Evolutionary conservation across 2,797 vertebrate species (phyloP), one percentile per base, ranked within the genome.

Genomic region (Ptychadena robeensis): DNA sequence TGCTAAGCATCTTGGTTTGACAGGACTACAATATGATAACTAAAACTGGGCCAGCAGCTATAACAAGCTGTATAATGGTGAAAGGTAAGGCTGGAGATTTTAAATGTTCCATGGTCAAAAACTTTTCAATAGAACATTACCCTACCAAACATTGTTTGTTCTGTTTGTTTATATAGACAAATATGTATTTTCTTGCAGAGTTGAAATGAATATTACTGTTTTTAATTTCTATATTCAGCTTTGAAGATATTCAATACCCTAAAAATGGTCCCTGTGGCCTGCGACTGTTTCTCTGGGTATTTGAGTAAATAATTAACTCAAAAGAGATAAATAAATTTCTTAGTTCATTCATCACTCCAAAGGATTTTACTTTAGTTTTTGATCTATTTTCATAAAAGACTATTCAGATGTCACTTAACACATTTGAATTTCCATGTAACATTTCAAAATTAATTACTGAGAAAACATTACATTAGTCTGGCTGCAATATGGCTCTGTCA

Each of bases 211-310:
- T 68, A 80, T 65, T 32, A 44, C 73, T 72, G 30, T 14, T 32
- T 59, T 32, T 12, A 64, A 34, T 59, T 48, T 22, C 44, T 67
- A 0, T 59, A 30, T 67, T 14, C 44, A 22, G 10, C 72, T 82
- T 82, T 82, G 72, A 75, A 82, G 72, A 82, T 69, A 15, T 32
- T 32, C 37, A 44, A 15, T 40, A 64, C 71, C 61, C 44, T 81
- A 38, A 74, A 69, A 40, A 75, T 69, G 64, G 74, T 69, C 48
- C 48, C 40, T 61, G 18, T 82, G 48, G 44, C 68, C 48, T 75
- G 7, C 38, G 57, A 82, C 59, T 69, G 35, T 32, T 82, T 25
- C 44, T 66, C 6, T 35, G 34, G 61, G 80, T 67, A 18, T 53
- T 40, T 68, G 37, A 9, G 18, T n/a, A 82, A 75, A 57, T 5